Percentiles rank a stretch among this genome's conserved stretches.
These are phyloP conservation scores for Hylaeus anthracinus DNA, from an alignment of 1,140 invertebrate species.

Conservation along the genomic window DNA sequence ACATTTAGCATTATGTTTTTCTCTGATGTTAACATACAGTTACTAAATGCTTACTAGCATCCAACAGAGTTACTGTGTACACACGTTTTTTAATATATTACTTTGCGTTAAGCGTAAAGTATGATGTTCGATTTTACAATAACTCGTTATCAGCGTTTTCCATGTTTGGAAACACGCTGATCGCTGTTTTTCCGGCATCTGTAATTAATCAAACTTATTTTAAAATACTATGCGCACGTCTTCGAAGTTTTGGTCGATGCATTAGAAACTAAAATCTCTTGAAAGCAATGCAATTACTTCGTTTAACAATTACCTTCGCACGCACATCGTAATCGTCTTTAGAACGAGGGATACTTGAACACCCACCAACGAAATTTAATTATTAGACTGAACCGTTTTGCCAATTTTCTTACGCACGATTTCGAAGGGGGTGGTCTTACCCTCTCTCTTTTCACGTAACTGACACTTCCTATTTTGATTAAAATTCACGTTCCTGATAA, in stretches of 20 bases:
- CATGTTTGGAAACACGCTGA: conserved; percentile 58
- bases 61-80: conserved; percentile 39
- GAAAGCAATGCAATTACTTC: conserved; percentile 26
- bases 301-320: conserved; percentile 32
- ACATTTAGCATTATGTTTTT: conserved; percentile 61
- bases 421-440: neutral
- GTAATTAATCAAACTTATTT: conserved; percentile 50
- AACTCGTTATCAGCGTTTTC: conserved; percentile 57
- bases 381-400: conserved; percentile 4
- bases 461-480: neutral
- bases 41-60: conserved; percentile 30
- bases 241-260: neutral
- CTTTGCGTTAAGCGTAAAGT: conserved; percentile 52
- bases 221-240: neutral
- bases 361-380: conserved; percentile 19
- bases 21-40: conserved; percentile 35
- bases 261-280: conserved; percentile 26
- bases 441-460: conserved; percentile 1
- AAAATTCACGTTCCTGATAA: conserved; percentile 6
- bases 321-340: conserved; percentile 11
- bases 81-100: conserved; percentile 27
- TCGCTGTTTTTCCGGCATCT: conserved; percentile 64
- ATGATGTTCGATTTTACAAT: conserved; percentile 41
- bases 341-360: neutral
- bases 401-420: conserved; percentile 24